Conservation (phyloP, 2,888 invertebrate species). For the Microctonus brassicae region DNA sequence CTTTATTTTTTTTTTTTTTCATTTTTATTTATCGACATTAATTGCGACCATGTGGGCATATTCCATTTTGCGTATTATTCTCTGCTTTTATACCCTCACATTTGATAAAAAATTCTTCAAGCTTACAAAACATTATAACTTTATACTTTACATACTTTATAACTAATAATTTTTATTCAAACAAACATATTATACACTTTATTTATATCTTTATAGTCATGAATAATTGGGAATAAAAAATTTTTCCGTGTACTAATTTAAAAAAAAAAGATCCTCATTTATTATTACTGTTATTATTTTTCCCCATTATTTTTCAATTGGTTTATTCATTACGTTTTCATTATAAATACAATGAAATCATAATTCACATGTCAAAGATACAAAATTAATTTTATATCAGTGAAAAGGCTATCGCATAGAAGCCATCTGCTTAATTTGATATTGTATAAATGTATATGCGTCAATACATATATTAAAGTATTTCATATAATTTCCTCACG, state of each 20-base stretch:
- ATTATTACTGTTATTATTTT: too few species aligned
- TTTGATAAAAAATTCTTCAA: too few species aligned
- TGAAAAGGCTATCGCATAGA: not conserved
- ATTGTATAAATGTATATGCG: not conserved
- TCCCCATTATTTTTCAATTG: not conserved
- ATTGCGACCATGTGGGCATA: not conserved
- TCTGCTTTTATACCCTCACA: too few species aligned
- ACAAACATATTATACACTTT: too few species aligned
- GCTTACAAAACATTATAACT: too few species aligned
- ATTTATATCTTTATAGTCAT: not conserved
- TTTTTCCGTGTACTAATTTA: too few species aligned
- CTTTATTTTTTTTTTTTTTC: not conserved
- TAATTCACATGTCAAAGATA: not conserved
- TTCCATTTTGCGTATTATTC: too few species aligned
- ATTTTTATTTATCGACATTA: not conserved
- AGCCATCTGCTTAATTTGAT: not conserved
- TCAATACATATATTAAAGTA: not conserved
- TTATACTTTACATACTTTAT: too few species aligned
- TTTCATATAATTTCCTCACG: slow-evolving; percentile 18
- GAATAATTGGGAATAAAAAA: not conserved
- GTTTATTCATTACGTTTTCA: not conserved
- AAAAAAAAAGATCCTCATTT: too few species aligned
- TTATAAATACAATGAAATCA: not conserved
- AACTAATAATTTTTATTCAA: not conserved
- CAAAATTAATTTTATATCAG: not conserved